phyloP scores from a whole-genome alignment of 2,797 vertebrate species.

The Artibeus jamaicensis region DNA sequence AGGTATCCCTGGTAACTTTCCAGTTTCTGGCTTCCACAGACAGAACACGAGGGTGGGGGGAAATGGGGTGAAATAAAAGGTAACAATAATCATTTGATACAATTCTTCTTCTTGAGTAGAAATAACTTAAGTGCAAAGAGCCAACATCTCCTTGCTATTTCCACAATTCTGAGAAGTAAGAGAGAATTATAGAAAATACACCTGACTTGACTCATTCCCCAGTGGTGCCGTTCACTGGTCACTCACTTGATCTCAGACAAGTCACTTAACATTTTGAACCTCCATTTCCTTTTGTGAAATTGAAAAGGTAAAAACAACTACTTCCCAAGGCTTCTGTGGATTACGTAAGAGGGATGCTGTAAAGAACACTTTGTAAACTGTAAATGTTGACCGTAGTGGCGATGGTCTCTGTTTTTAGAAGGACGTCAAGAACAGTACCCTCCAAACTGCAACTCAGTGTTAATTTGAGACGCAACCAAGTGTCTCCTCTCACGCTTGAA shows the following conservation, averaged over 20 bases:
- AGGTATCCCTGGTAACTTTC: background rate
- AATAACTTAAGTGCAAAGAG: background rate
- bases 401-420: background rate
- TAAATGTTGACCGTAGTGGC: background rate
- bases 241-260: background rate
- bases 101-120: background rate
- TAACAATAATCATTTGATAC: background rate
- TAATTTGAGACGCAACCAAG: background rate
- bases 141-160: background rate
- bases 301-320: slow-evolving; percentile 16
- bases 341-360: background rate
- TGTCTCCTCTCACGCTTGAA: background rate
- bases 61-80: background rate
- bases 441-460: background rate
- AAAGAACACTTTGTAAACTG: background rate
- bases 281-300: slow-evolving; percentile 37
- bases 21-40: background rate
- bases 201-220: background rate
- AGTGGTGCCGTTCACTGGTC: accelerated
- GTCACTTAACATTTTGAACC: background rate
- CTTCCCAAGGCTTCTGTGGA: background rate
- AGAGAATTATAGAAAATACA: background rate
- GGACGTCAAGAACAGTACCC: background rate
- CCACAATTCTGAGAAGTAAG: background rate
- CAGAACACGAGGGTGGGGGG: accelerated